Conservation (phyloP, 2,797 vertebrate genomes). For the Strix occidentalis region DNA sequence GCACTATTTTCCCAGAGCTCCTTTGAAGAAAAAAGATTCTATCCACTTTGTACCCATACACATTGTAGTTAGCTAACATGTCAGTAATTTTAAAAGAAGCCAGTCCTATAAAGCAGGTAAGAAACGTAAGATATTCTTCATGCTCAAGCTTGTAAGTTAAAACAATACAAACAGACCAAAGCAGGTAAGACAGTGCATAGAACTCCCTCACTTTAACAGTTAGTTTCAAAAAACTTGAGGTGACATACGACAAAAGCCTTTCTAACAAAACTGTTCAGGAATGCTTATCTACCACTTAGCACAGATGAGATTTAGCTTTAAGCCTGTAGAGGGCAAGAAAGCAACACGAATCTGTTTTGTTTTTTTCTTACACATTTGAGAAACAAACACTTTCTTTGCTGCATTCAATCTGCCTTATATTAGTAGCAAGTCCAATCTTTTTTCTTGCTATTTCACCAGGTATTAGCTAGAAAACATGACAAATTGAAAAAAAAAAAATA, state of each 20-base stretch:
- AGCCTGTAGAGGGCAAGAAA: not conserved
- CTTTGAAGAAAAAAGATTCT: not conserved
- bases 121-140: not conserved
- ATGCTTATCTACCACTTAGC: not conserved
- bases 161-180: not conserved
- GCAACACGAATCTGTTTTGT: rapidly evolving
- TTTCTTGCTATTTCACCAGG: not conserved
- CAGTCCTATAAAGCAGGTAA: not conserved
- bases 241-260: not conserved
- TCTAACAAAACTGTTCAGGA: not conserved
- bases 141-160: not conserved
- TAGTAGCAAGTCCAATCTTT: not conserved
- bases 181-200: not conserved
- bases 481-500: not conserved
- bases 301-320: not conserved
- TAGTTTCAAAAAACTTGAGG: not conserved
- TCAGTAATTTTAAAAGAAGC: not conserved
- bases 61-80: not conserved
- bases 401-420: not conserved
- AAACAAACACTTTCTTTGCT: not conserved
- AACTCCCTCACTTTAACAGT: not conserved
- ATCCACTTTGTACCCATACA: not conserved
- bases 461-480: not conserved
- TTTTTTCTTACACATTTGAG: not conserved
- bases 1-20: not conserved